A percentile compares a stretch with the other conserved stretches of the same genome.
These are phyloP conservation scores for Caranx melampygus DNA, from an alignment of 2,113 vertebrate genomes.

Conservation along the genomic window DNA sequence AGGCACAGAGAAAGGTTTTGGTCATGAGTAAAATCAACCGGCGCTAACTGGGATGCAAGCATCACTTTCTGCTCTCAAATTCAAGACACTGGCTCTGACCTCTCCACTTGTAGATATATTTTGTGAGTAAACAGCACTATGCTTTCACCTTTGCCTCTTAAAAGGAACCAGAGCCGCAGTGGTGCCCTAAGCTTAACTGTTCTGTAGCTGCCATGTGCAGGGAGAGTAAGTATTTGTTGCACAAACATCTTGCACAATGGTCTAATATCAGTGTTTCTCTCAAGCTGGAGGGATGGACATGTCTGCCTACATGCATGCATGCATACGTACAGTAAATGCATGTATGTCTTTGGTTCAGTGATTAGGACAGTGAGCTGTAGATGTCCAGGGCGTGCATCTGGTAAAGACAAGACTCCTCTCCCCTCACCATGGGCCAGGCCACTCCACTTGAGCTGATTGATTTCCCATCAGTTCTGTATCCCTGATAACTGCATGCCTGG, in stretches of 20 bases:
- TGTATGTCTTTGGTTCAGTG: constrained; percentile 21
- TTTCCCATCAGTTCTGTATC: constrained; percentile 81
- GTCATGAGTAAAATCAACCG: background rate
- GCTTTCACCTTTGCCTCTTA: background rate
- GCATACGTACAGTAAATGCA: background rate
- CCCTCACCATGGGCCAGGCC: constrained; percentile 54
- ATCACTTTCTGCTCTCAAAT: background rate
- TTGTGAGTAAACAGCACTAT: constrained; percentile 5
- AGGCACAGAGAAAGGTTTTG: background rate
- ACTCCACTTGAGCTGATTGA: constrained; percentile 82
- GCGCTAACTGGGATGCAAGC: background rate
- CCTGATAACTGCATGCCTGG: constrained; percentile 80
- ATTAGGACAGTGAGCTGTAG: constrained; percentile 14
- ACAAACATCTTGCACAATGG: background rate
- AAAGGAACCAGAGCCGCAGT: background rate
- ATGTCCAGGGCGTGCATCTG: constrained; percentile 41
- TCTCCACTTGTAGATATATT: background rate
- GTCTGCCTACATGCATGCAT: background rate
- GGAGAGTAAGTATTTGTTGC: background rate
- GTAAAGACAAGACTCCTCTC: constrained; percentile 58
- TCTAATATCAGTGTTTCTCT: background rate
- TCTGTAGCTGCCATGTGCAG: background rate
- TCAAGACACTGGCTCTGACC: background rate
- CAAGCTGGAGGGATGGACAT: background rate
- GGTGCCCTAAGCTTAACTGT: background rate